phyloP scores from a whole-genome alignment of 2,797 vertebrate species.

The Austrolebias charrua region DNA sequence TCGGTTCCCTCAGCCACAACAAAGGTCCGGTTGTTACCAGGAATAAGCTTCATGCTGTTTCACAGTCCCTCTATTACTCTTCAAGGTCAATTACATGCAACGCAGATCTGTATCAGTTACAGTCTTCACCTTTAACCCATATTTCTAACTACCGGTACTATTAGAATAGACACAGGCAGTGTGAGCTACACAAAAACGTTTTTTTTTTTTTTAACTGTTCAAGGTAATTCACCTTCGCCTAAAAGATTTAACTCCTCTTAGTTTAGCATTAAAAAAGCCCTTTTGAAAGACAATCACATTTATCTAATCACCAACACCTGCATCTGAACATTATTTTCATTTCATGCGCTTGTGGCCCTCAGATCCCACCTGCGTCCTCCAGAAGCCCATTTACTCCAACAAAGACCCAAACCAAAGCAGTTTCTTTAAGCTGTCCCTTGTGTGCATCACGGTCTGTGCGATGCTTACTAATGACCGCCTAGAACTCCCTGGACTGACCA shows the following conservation, averaged over 20 bases:
- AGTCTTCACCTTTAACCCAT: conserved; percentile 6
- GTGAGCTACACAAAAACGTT: neutral
- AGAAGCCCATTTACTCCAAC: conserved; percentile 41
- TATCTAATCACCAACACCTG: conserved; percentile 3
- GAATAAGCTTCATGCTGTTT: conserved; percentile 15
- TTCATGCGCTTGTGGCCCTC: neutral
- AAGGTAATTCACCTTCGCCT: too few species aligned
- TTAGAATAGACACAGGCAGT: neutral
- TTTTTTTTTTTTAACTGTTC: neutral
- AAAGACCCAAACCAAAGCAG: conserved; percentile 23
- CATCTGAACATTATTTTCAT: neutral
- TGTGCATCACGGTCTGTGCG: conserved; percentile 32
- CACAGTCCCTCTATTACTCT: conserved; percentile 19
- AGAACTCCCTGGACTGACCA: conserved; percentile 47
- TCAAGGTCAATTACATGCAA: conserved; percentile 20
- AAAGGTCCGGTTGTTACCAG: conserved; percentile 26
- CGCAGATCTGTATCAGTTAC: neutral
- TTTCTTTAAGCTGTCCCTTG: conserved; percentile 30
- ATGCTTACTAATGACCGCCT: conserved; percentile 69
- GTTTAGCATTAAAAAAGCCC: neutral
- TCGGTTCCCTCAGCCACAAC: conserved; percentile 20
- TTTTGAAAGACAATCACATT: neutral
- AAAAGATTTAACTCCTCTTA: too few species aligned
- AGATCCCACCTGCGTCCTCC: conserved; percentile 37
- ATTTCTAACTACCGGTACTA: conserved; percentile 2